Evolutionary conservation across 1,140 invertebrate genomes (phyloP).

Genomic region (Aradophagus sp.): DNA sequence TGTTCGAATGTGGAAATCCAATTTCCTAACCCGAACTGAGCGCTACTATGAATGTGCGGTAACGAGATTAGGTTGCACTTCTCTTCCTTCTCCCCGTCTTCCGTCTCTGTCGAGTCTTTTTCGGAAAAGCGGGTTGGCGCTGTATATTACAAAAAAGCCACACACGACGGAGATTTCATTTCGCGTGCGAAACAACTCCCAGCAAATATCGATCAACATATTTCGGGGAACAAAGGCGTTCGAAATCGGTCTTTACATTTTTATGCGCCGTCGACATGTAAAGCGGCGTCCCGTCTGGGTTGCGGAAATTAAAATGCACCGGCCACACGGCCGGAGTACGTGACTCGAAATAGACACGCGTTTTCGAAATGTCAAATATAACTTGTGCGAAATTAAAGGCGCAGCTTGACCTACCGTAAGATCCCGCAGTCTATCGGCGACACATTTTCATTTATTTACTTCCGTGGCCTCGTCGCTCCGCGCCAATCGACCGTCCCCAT

Average conservation of each 20-base stretch:
- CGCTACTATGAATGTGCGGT: slow-evolving; percentile 32
- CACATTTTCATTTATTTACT: too few relatives aligned
- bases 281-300: too few relatives aligned
- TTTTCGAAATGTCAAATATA: slow-evolving; percentile 30
- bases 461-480: too few relatives aligned
- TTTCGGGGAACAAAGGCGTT: not conserved
- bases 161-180: not conserved
- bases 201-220: slow-evolving; percentile 17
- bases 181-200: slow-evolving; percentile 3
- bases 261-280: too few relatives aligned
- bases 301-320: slow-evolving; percentile 10
- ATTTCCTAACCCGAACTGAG: slow-evolving; percentile 24
- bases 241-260: too few relatives aligned
- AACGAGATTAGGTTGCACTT: slow-evolving; percentile 33
- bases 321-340: slow-evolving; percentile 11
- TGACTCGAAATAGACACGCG: slow-evolving; percentile 12
- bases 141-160: slow-evolving; percentile 8
- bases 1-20: slow-evolving; percentile 44
- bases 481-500: too few relatives aligned
- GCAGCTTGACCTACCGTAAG: too few relatives aligned
- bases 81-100: not conserved
- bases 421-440: too few relatives aligned
- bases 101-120: slow-evolving; percentile 9
- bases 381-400: slow-evolving; percentile 15
- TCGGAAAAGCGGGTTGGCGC: slow-evolving; percentile 22